A percentile compares a stretch with the other conserved stretches of the same genome.
Evolutionary conservation across 2,113 vertebrate genomes (phyloP).

Genomic region (Rhineura floridana): DNA sequence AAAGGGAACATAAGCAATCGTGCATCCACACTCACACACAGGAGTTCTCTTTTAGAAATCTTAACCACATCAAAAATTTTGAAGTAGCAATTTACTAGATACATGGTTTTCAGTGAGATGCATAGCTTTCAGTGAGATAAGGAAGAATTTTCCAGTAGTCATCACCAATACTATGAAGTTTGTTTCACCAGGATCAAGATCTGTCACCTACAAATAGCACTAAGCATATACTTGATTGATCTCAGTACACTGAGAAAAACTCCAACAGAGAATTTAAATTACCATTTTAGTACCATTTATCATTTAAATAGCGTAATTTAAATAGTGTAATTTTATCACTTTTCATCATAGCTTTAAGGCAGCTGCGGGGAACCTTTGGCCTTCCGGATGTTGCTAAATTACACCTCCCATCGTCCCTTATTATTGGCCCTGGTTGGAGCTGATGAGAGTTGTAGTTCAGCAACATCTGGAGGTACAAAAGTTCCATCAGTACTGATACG

Average conservation of each 20-base stretch:
- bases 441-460: too few species aligned
- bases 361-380: too few species aligned
- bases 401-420: too few species aligned
- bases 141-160: not conserved
- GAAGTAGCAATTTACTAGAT: not conserved
- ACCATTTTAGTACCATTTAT: not conserved
- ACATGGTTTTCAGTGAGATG: not conserved
- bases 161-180: not conserved
- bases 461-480: too few species aligned
- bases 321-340: too few species aligned
- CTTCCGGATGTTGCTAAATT: too few species aligned
- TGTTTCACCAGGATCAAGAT: not conserved
- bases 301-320: too few species aligned
- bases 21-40: not conserved
- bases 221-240: not conserved
- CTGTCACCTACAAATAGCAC: too few species aligned
- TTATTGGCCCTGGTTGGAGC: too few species aligned
- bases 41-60: not conserved
- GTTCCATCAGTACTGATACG: not conserved
- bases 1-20: not conserved
- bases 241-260: not conserved
- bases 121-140: not conserved
- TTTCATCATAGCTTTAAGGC: not conserved
- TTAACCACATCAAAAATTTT: not conserved
- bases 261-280: not conserved